Base-by-base conservation (phyloP, 1,140 invertebrate genomes). In the Thaumetopoea pityocampa region DNA sequence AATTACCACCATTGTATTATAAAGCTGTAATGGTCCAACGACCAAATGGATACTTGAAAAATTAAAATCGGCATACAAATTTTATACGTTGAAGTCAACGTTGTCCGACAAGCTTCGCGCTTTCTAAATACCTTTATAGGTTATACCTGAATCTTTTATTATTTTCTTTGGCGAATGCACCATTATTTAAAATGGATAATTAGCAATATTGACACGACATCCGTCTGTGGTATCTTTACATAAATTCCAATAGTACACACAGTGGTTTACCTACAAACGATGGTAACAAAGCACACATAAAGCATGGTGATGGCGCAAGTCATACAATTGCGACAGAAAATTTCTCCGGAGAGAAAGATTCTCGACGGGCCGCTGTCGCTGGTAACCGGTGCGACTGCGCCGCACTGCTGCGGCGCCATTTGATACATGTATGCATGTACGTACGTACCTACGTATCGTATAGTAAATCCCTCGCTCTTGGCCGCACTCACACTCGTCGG, bases 321-420 rank as follows among this genome's bases (percentile, higher is more conserved):
- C 51, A n/a, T n/a, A n/a, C n/a, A n/a, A n/a, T 57, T 38, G 54
- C 45, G 16, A 57, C 43, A 49, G 38, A 45, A 43, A 68, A 66
- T 79, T 79, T 79, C 74, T 66, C 71, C 57, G 22, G 54, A 54
- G 51, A 73, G 63, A 71, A 71, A n/a, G n/a, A n/a, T n/a, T 76
- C 62, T 69, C 46, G 51, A 27, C 46, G 32, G 33, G 27, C 34
- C 37, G 57, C 51, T 59, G 35, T 55, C 52, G 35, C 44, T 37
- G 14, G 5, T 26, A 33, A 63, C 50, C 49, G 45, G 51, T 55
- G 42, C 35, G 30, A 36, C 36, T 8, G 26, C 26, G 26, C 8
- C 26, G 3, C 17, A 18, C 10, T 26, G n/a, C 7, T 6, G 22
- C 17, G n/a, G 22, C 5, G 9, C 16, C 19, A 24, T 20, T 7